These are phyloP conservation scores for Euglossa dilemma DNA, from an alignment of 1,140 invertebrate genomes.

Conservation along the genomic window DNA sequence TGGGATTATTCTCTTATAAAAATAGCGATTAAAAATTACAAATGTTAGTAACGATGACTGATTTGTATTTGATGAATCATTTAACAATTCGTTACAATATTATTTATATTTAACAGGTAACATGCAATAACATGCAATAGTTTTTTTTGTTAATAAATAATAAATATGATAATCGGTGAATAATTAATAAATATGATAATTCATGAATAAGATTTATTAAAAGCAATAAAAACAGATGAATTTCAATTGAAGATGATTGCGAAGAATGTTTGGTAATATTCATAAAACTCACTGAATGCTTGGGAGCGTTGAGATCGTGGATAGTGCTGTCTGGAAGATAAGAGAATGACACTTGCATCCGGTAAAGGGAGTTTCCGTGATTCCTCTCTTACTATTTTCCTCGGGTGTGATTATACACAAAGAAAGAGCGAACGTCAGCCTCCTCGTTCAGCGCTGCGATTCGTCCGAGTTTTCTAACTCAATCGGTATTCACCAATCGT, in stretches of 20 bases:
- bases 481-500: constrained; percentile 10
- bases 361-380: constrained; percentile 64
- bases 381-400: constrained; percentile 46
- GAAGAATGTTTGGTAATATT: constrained; percentile 37
- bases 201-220: neutral
- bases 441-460: neutral
- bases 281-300: constrained; percentile 44
- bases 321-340: constrained; percentile 56
- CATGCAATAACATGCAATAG: neutral
- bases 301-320: constrained; percentile 55
- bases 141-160: neutral
- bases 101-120: neutral
- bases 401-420: constrained; percentile 9
- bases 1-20: neutral
- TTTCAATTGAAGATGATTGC: neutral
- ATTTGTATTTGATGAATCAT: neutral
- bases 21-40: neutral
- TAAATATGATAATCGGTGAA: neutral
- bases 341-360: constrained; percentile 63
- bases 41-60: neutral
- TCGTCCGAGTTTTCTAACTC: neutral
- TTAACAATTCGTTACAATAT: neutral
- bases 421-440: constrained; percentile 24
- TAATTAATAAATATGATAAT: neutral
- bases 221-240: neutral